A percentile compares a stretch with the other conserved stretches of the same genome.
These are phyloP conservation scores for Saturnia japonica DNA, from an alignment of 2,888 invertebrate species.

Conservation along the genomic window DNA sequence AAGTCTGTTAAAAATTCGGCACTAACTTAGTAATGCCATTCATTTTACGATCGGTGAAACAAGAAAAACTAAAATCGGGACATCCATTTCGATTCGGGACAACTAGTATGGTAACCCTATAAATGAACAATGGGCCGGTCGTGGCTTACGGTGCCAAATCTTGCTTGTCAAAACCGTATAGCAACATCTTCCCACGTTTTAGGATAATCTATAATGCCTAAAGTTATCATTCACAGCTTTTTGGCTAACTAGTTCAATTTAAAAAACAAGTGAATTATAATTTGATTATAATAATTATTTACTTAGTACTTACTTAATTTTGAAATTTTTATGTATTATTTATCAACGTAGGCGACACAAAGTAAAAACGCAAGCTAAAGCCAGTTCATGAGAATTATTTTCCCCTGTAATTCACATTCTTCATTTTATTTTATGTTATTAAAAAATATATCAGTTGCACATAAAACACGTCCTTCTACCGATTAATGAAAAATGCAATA, in stretches of 20 bases:
- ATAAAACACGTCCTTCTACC: background rate
- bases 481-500: background rate
- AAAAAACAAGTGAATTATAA: too few species aligned
- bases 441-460: background rate
- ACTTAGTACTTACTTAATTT: too few species aligned
- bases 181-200: slow-evolving; percentile 3
- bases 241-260: background rate
- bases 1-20: too few species aligned
- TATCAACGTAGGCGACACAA: background rate
- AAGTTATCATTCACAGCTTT: background rate
- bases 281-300: too few species aligned
- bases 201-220: slow-evolving; percentile 2
- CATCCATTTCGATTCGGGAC: background rate
- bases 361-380: background rate
- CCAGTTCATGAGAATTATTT: background rate
- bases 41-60: background rate
- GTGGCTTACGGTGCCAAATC: slow-evolving; percentile 10
- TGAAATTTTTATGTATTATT: background rate
- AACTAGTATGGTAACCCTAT: background rate
- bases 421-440: background rate
- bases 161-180: slow-evolving; percentile 7
- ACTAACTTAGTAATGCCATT: background rate
- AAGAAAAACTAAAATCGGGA: background rate
- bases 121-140: background rate
- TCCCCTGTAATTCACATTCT: too few species aligned